These are phyloP conservation scores for Trinectes maculatus DNA, from an alignment of 2,113 vertebrate species.

Conservation along the genomic window DNA sequence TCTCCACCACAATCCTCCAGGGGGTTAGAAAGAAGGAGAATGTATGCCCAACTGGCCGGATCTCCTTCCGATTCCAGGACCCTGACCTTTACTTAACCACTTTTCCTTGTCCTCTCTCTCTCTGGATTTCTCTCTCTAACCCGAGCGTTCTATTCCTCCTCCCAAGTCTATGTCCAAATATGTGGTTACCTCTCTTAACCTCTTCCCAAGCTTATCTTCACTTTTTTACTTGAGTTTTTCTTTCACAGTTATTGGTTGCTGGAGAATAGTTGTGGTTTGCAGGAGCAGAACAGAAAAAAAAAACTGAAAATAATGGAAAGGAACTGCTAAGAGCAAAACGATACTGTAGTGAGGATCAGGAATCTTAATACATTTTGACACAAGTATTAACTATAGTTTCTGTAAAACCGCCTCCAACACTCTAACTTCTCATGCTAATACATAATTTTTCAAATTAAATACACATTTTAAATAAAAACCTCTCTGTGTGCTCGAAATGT, in stretches of 20 bases:
- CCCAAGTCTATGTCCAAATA: slow-evolving; percentile 42
- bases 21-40: slow-evolving; percentile 30
- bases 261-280: slow-evolving; percentile 32
- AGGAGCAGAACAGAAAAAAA: slow-evolving; percentile 16
- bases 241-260: slow-evolving; percentile 56
- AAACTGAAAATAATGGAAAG: slow-evolving; percentile 18
- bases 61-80: slow-evolving; percentile 65
- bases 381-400: neutral
- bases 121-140: slow-evolving; percentile 33
- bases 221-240: slow-evolving; percentile 23
- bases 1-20: slow-evolving; percentile 51
- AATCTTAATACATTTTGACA: neutral
- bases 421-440: neutral
- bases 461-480: no score
- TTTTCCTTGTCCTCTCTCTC: slow-evolving; percentile 26
- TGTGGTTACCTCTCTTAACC: slow-evolving; percentile 65
- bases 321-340: neutral
- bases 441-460: neutral
- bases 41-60: slow-evolving; percentile 48
- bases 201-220: slow-evolving; percentile 65
- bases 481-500: neutral
- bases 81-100: slow-evolving; percentile 60
- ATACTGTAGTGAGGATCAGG: neutral
- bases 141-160: slow-evolving; percentile 46
- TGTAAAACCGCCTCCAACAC: neutral